Evolutionary conservation across 2,797 vertebrate genomes (phyloP), one percentile per base, ranked within the genome.

Genomic region (Mareca penelope): DNA sequence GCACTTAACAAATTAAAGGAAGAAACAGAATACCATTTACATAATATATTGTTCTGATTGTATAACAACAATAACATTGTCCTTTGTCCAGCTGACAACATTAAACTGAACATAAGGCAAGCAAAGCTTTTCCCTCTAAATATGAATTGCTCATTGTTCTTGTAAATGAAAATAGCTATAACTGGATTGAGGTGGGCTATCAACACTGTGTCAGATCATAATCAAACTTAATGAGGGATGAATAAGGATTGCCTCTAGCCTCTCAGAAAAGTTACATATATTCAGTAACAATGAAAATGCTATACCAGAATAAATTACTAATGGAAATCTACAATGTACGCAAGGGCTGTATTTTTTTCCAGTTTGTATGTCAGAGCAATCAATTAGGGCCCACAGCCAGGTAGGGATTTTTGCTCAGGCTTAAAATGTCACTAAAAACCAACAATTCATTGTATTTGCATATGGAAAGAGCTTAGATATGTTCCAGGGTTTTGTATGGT

Each of bases 1-100:
- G 55, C 60, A 90, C 61, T 89, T 76, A 88, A 8, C 55, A 92
- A 83, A 89, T 85, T 79, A 92, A 88, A 90, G 46, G 67, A 72
- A 78, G 77, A 87, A 94, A 76, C 16, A 4, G 22, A 93, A 92
- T 64, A 23, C 0, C 0, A 21, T 48, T 89, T 56, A 70, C 67
- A 46, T 86, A 89, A 71, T 52, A 24, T 63, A 73, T 73, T 15
- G 29, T 0, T 0, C 26, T 80, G 65, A 52, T 39, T 72, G 26
- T 48, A 29, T 72, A 88, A 69, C 13, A 85, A 18, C 40, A 91
- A 72, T 52, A 94, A 77, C 21, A 26, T 81, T 37, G 79, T 77
- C 12, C 67, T 83, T 92, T 83, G 33, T 81, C 67, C 70, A 88
- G 39, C 10, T 77, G 67, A 67, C 48, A 65, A 24, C 14, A 9